phyloP scores from a whole-genome alignment of 2,888 invertebrate species.

The Euplagia quadripunctaria region DNA sequence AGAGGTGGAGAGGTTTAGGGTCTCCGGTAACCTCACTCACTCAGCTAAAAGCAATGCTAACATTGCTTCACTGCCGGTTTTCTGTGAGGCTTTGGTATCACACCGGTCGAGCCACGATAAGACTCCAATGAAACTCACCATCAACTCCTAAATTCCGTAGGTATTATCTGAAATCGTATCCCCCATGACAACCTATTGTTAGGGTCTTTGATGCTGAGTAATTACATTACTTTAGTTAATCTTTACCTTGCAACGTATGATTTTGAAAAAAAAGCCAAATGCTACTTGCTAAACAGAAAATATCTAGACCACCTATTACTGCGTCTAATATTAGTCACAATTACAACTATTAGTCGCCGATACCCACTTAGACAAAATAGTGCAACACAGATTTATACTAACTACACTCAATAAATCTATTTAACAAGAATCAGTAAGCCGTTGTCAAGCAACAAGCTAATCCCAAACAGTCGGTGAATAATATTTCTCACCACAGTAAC shows the following conservation, averaged over 20 bases:
- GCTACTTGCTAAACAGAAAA: background rate
- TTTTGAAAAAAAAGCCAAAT: too few species aligned
- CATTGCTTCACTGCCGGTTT: too few species aligned
- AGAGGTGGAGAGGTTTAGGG: too few species aligned
- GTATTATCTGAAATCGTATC: too few species aligned
- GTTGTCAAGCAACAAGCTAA: constrained; percentile 46
- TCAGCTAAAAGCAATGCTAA: too few species aligned
- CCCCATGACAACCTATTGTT: too few species aligned
- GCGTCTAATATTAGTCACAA: background rate
- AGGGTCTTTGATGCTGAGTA: too few species aligned
- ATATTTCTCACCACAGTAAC: constrained; percentile 45
- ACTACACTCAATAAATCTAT: constrained; percentile 38
- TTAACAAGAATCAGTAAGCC: constrained; percentile 30
- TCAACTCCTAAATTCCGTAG: too few species aligned
- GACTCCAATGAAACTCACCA: too few species aligned
- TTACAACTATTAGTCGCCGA: background rate
- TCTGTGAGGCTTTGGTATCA: too few species aligned
- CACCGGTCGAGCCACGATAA: too few species aligned
- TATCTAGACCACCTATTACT: background rate
- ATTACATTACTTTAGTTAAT: background rate
- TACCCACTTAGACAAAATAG: background rate
- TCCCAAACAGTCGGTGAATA: constrained; percentile 36
- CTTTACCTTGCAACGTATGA: background rate
- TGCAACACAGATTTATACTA: background rate
- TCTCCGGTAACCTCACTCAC: too few species aligned